These are phyloP conservation scores for Caenorhabditis sp. DNA, from an alignment of 2,888 invertebrate genomes.

Conservation along the genomic window DNA sequence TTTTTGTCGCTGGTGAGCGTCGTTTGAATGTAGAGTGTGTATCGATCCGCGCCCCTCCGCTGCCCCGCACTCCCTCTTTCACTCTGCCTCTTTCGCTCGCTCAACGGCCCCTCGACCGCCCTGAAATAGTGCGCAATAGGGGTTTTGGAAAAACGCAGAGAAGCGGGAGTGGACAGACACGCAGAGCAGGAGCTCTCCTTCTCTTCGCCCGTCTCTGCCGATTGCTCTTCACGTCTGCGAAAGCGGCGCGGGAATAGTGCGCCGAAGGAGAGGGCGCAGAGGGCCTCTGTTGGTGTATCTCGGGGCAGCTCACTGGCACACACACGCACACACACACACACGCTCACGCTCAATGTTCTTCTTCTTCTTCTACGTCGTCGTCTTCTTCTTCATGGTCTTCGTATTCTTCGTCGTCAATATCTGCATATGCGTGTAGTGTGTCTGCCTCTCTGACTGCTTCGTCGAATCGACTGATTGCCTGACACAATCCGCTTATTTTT, in stretches of 20 bases:
- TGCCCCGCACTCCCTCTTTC: slow-evolving; percentile 5
- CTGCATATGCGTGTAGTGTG: slow-evolving; percentile 54
- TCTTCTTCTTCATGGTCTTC: slow-evolving; percentile 33
- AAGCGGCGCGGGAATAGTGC: slow-evolving; percentile 35
- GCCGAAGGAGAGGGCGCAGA: slow-evolving; percentile 14
- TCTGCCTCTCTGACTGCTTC: slow-evolving; percentile 50
- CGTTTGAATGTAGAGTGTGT: slow-evolving; percentile 32
- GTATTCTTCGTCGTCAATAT: slow-evolving; percentile 42
- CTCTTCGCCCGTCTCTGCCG: slow-evolving; percentile 16
- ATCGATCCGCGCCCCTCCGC: slow-evolving; percentile 40
- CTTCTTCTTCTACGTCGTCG: slow-evolving; percentile 35
- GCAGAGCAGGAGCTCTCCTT: slow-evolving; percentile 19
- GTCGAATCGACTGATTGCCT: slow-evolving; percentile 54
- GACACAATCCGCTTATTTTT: slow-evolving; percentile 57
- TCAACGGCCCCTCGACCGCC: slow-evolving; percentile 33
- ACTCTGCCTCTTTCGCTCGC: slow-evolving; percentile 4
- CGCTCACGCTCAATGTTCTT: slow-evolving; percentile 57
- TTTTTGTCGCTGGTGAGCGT: slow-evolving; percentile 45
- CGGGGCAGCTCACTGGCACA: slow-evolving; percentile 57
- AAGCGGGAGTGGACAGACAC: slow-evolving; percentile 30
- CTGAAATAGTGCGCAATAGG: slow-evolving; percentile 55
- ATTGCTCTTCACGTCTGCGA: slow-evolving; percentile 48
- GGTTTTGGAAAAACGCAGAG: slow-evolving; percentile 41
- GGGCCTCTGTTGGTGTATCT: slow-evolving; percentile 53
- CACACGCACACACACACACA: slow-evolving; percentile 28